Percentiles rank a stretch among this genome's conserved stretches.
phyloP scores from a whole-genome alignment of 92 coral and sea anemone species.

The Plumapathes pennacea region DNA sequence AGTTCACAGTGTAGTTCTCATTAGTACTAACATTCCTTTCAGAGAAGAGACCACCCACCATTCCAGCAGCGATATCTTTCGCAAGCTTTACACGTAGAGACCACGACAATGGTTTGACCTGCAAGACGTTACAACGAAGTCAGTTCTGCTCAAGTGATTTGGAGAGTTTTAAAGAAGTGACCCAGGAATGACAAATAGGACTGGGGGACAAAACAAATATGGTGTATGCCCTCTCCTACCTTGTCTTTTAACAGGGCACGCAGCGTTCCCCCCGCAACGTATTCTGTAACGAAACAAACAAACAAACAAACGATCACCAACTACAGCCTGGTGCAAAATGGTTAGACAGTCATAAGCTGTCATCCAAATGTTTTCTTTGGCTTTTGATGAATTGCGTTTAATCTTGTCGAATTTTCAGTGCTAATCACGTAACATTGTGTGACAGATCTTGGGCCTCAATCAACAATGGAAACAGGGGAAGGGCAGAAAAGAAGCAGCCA shows the following conservation, averaged over 20 bases:
- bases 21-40: too few relatives aligned
- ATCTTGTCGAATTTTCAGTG: too few relatives aligned
- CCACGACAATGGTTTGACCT: conserved; percentile 84
- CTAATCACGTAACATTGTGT: too few relatives aligned
- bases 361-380: too few relatives aligned
- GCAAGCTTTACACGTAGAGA: conserved; percentile 88
- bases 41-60: conserved; percentile 74
- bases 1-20: too few relatives aligned
- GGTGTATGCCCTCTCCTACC: conserved; percentile 38
- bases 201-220: background rate
- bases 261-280: conserved; percentile 82
- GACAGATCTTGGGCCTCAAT: too few relatives aligned
- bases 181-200: background rate
- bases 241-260: conserved; percentile 76
- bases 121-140: background rate
- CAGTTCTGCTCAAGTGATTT: background rate
- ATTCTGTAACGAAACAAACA: conserved; percentile 41
- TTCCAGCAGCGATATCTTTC: conserved; percentile 94
- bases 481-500: too few relatives aligned
- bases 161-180: background rate
- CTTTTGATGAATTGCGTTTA: too few relatives aligned
- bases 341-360: too few relatives aligned
- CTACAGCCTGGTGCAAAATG: too few relatives aligned
- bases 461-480: too few relatives aligned
- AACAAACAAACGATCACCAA: too few relatives aligned